Base-by-base conservation (phyloP, 2,888 invertebrate species). In the Sphinx pinastri region DNA sequence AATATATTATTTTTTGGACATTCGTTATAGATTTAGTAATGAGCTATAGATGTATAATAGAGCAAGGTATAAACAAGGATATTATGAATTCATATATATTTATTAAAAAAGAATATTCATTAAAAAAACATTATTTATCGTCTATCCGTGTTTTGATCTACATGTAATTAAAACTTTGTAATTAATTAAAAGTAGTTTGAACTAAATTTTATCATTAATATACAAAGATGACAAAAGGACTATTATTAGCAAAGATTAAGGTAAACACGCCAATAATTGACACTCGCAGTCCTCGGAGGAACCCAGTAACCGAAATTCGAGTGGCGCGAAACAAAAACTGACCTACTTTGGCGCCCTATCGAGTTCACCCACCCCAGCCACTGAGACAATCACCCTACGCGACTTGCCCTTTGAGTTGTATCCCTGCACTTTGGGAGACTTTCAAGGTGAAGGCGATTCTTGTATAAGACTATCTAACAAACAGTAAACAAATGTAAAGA, bases 281-380 rank as follows among this genome's bases (percentile, higher is more conserved):
- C 81, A 77, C 77, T 77, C 81, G 77, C 75, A 80, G 84, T 81
- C 82, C 49, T 47, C 63, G 83, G 86, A 81, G 81, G 81, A 88
- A 90, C 91, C 92, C 81, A 93, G 87, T 94, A 93, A 94, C 93
- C 94, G 93, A 94, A 93, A 92, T 94, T 93, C 88, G 92, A 88
- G 85, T 87, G 89, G 89, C 91, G 93, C 92, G 90, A 91, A 93
- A 93, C 94, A 93, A 94, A 93, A 94, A 92, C 92, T 93, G 94
- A 94, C 94, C 94, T 93, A 94, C 90, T 92, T 93, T 80, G 82
- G 89, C 91, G 90, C 93, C 93, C 92, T 87, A 88, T 85, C 81
- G 90, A 88, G 93, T 93, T 93, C 93, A 92, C 81, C 92, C 92
- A 93, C 93, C 93, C 93, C 92, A 84, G 88, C 83, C 84, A 75